These are phyloP conservation scores for Anhinga rufa DNA, from an alignment of 2,113 vertebrate species.

Conservation along the genomic window DNA sequence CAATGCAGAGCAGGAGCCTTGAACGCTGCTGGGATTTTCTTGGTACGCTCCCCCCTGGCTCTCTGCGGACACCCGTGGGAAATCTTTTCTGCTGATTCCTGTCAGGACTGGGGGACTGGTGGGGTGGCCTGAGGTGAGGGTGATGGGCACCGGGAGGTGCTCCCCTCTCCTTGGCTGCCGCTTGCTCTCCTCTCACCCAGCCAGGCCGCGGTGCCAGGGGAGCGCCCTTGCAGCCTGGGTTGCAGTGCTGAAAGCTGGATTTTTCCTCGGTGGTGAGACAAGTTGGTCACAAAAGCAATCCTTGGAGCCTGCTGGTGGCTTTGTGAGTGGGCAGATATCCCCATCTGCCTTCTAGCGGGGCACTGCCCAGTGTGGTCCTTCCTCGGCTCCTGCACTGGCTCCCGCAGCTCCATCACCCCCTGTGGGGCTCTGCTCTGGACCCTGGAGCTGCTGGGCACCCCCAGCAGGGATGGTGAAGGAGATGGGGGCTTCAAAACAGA, in stretches of 20 bases:
- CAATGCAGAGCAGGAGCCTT: neutral
- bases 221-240: neutral
- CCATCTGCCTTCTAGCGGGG: neutral
- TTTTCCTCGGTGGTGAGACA: neutral
- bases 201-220: neutral
- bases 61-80: neutral
- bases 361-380: neutral
- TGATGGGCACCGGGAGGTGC: neutral
- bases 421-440: neutral
- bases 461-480: neutral
- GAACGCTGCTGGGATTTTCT: neutral
- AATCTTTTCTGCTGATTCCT: neutral
- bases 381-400: accelerated
- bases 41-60: neutral
- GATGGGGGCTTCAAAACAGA: neutral
- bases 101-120: accelerated
- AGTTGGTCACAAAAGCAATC: neutral
- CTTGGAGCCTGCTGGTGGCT: neutral
- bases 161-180: accelerated
- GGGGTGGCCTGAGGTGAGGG: neutral
- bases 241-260: neutral
- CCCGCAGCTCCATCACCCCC: neutral
- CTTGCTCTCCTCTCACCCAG: neutral
- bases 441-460: neutral
- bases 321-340: neutral